phyloP scores from a whole-genome alignment of 2,113 vertebrate genomes.

The Echinops telfairi region DNA sequence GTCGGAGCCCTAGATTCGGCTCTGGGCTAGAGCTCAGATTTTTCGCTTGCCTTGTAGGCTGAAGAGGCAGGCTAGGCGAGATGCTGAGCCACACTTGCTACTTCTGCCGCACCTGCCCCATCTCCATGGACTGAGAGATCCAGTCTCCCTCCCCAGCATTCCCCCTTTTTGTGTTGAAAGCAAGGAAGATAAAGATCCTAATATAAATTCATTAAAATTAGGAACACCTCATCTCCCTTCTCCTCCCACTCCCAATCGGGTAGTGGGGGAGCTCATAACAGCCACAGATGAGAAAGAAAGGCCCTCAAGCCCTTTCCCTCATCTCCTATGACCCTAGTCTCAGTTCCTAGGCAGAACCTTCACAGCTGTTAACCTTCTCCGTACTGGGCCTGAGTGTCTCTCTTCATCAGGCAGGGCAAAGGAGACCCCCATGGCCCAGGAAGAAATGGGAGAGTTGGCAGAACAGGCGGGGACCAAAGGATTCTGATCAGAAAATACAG shows the following conservation, averaged over 20 bases:
- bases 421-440: neutral
- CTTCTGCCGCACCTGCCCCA: conserved; percentile 9
- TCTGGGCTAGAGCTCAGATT: neutral
- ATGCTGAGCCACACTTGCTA: neutral
- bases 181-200: conserved; percentile 53
- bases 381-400: neutral
- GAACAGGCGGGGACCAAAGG: neutral
- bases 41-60: neutral
- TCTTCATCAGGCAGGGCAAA: conserved; percentile 31
- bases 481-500: conserved; percentile 14
- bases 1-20: neutral
- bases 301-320: neutral
- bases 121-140: conserved; percentile 21
- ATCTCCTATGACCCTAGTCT: neutral
- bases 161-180: neutral
- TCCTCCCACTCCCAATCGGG: neutral
- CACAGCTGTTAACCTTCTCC: neutral
- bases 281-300: conserved; percentile 4
- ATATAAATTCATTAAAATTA: conserved; percentile 48
- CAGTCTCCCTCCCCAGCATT: neutral
- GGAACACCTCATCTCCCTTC: neutral
- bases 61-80: conserved; percentile 7
- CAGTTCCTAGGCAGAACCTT: conserved; percentile 34
- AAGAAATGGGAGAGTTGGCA: neutral
- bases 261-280: neutral